Conservation (phyloP, 2,113 vertebrate species). For the Paramormyrops kingsleyae region DNA sequence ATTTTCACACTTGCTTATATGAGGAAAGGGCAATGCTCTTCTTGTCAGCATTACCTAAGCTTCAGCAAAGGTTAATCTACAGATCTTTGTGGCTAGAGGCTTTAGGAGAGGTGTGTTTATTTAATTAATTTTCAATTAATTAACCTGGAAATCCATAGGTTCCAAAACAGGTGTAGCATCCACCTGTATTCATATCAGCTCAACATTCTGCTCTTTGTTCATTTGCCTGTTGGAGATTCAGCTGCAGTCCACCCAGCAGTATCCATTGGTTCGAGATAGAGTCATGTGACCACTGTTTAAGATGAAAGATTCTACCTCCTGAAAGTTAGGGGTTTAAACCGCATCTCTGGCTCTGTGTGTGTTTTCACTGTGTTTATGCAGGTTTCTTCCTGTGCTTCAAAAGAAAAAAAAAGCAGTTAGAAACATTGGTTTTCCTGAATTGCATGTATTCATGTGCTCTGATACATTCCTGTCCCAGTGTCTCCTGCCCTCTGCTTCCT, state of each 20-base stretch:
- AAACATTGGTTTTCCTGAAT: not conserved
- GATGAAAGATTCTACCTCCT: not conserved
- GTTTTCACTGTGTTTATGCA: not conserved
- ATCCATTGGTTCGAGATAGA: not conserved
- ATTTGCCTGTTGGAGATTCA: not conserved
- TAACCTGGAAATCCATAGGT: not conserved
- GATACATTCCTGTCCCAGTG: not conserved
- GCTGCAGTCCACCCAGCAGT: not conserved
- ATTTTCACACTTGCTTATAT: not conserved
- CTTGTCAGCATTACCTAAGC: not conserved
- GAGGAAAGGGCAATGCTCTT: not conserved
- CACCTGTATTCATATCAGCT: not conserved
- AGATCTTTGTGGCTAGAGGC: not conserved
- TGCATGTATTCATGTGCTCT: not conserved
- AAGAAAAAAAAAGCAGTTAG: not conserved
- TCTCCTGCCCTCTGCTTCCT: not conserved
- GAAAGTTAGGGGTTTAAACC: not conserved
- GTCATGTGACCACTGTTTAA: not conserved
- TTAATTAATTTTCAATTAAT: not conserved
- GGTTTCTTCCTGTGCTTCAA: not conserved
- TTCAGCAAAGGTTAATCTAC: not conserved
- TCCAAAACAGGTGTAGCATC: not conserved
- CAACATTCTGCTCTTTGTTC: not conserved
- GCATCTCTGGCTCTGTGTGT: not conserved
- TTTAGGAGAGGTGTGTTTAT: not conserved